Conservation (phyloP, 2,113 vertebrate genomes). For the Atractosteus spatula region DNA sequence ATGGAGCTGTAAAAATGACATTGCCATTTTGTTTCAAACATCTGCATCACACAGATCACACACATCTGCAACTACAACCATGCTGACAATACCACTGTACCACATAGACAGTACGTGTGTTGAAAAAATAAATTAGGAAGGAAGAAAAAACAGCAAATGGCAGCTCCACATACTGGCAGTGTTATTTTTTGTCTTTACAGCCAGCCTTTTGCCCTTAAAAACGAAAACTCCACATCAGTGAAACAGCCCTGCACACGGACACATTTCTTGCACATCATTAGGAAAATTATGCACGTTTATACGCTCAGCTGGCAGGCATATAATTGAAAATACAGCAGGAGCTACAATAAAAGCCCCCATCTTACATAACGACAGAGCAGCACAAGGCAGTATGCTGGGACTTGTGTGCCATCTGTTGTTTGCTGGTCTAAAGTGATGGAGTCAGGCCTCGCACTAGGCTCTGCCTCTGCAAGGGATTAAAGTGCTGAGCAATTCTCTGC, state of each 20-base stretch:
- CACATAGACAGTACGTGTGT: background rate
- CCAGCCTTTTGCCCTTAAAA: constrained; percentile 5
- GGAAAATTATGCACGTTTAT: constrained; percentile 40
- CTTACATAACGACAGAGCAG: constrained; percentile 20
- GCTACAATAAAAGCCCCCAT: constrained; percentile 18
- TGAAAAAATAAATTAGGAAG: background rate
- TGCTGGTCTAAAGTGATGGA: constrained; percentile 29
- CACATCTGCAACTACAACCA: background rate
- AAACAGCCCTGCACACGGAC: constrained; percentile 19
- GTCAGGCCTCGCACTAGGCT: background rate
- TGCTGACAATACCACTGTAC: background rate
- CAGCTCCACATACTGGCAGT: constrained; percentile 21
- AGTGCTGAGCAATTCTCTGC: background rate
- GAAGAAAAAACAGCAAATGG: constrained; percentile 25
- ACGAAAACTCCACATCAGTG: background rate
- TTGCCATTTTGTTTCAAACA: background rate
- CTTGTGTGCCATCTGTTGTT: constrained; percentile 45
- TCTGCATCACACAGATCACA: background rate
- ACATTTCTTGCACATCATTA: constrained; percentile 37
- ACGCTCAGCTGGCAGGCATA: constrained; percentile 35
- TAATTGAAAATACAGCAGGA: constrained; percentile 38
- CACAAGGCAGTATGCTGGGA: constrained; percentile 17
- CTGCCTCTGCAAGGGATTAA: background rate
- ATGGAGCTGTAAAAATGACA: too few relatives aligned
- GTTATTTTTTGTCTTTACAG: constrained; percentile 18